Base-by-base conservation (phyloP, 2,888 invertebrate species). In the Acleris laterana region DNA sequence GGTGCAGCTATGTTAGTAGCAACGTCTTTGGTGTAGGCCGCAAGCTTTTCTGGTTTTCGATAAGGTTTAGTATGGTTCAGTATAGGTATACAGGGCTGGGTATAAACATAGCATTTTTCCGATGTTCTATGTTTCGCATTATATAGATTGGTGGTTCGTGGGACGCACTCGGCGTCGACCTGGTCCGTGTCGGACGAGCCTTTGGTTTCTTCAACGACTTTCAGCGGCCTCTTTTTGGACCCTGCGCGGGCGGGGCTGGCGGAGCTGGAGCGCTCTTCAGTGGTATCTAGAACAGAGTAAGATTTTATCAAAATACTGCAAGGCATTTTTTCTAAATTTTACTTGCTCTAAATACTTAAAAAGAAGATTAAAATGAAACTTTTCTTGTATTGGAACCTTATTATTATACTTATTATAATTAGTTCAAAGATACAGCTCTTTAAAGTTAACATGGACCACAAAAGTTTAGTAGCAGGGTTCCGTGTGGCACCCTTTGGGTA, bases 91-190 rank as follows among this genome's bases (percentile, higher is more conserved):
- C 81, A 80, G 38, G 83, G 81, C 67, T 85, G 87, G 48, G 82
- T 81, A 71, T 81, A 84, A 69, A 84, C 69, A 77, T 85, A 88
- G 69, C 88, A 89, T 88, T 81, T 85, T 86, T 87, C 83, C 53
- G 78, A 71, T 63, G 80, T 72, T 70, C 77, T 78, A 63, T 76
- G 74, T 65, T 77, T 82, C 66, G 74, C 72, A 76, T 81, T 80
- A 69, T 76, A 80, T 19, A 81, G 70, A 68, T 80, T 79, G 68
- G 69, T 62, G 70, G 72, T 73, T 63, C 62, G 68, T 55, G 74
- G 69, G 51, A 74, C 72, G 72, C 70, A 67, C 49, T 77, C 75
- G 32, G 81, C 79, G 69, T 73, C 69, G 46, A 72, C 68, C 60
- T 50, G 19, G 9, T 57, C 57, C 7, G 57, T 25, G 28, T 60